phyloP scores from a whole-genome alignment of 2,797 vertebrate genomes.

The Poeciliopsis infans region DNA sequence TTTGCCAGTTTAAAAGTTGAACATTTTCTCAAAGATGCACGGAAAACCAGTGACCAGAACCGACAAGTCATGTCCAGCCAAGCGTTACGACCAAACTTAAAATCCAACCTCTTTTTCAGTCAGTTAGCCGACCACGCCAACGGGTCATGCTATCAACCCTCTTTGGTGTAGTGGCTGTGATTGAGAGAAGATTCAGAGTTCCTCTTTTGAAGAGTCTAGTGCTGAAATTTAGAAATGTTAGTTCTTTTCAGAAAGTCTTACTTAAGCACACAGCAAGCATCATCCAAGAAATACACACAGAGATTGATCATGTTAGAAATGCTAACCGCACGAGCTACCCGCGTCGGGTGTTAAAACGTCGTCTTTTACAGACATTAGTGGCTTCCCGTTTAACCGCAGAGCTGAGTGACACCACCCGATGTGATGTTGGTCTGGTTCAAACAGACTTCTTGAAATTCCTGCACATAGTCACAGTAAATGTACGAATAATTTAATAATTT shows the following conservation, averaged over 20 bases:
- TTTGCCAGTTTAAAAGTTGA: not conserved
- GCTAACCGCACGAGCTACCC: not conserved
- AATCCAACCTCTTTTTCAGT: not conserved
- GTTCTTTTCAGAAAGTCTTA: not conserved
- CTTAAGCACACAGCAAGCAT: not conserved
- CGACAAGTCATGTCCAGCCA: not conserved
- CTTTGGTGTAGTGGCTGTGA: not conserved
- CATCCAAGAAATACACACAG: not conserved
- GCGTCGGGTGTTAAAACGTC: not conserved
- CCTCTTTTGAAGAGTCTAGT: not conserved
- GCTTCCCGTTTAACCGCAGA: not conserved
- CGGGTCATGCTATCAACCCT: not conserved
- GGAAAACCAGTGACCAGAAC: not conserved
- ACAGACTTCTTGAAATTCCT: not conserved
- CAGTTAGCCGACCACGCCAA: not conserved
- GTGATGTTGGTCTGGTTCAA: not conserved
- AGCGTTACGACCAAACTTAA: not conserved
- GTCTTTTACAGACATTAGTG: not conserved
- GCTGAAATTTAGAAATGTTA: not conserved
- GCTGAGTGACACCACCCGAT: not conserved
- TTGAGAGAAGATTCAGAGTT: not conserved
- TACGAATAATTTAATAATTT: not conserved
- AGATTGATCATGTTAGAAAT: not conserved
- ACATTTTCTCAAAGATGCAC: not conserved
- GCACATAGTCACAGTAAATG: not conserved